Evolutionary conservation across 2,797 vertebrate species (phyloP).

Genomic region (Dryobates pubescens): DNA sequence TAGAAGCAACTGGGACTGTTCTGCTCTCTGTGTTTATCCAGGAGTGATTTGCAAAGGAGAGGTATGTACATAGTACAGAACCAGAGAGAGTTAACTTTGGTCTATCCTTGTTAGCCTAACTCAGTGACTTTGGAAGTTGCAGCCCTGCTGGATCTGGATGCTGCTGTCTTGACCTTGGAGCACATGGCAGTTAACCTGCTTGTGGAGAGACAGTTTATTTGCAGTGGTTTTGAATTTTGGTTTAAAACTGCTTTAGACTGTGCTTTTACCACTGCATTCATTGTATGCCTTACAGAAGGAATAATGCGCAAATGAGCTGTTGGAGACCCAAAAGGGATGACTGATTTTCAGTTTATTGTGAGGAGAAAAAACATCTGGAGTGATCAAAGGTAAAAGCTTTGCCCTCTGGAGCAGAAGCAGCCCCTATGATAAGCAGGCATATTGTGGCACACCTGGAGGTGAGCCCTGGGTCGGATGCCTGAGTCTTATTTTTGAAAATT

Average conservation of each 20-base stretch:
- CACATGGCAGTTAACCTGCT: slow-evolving; percentile 5
- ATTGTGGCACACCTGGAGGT: slow-evolving; percentile 50
- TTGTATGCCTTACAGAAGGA: neutral
- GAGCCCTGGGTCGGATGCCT: neutral
- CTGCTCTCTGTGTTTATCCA: neutral
- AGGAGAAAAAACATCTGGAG: slow-evolving; percentile 38
- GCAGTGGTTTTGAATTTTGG: neutral
- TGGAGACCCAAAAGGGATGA: neutral
- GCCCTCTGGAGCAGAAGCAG: slow-evolving; percentile 17
- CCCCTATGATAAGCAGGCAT: neutral
- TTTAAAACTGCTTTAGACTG: neutral
- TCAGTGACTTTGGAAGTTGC: neutral
- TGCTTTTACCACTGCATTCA: neutral
- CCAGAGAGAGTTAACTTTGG: neutral
- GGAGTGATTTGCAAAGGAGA: neutral
- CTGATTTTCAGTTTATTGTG: slow-evolving; percentile 53
- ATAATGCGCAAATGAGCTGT: slow-evolving; percentile 46
- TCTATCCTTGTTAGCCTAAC: neutral
- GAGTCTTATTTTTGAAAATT: neutral
- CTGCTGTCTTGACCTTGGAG: neutral
- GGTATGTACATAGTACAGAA: neutral
- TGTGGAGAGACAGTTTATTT: neutral
- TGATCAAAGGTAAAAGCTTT: slow-evolving; percentile 53
- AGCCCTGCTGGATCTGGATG: neutral
- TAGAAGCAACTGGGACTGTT: neutral